Evolutionary conservation across 1,140 invertebrate genomes (phyloP).

Genomic region (Lethrus apterus): DNA sequence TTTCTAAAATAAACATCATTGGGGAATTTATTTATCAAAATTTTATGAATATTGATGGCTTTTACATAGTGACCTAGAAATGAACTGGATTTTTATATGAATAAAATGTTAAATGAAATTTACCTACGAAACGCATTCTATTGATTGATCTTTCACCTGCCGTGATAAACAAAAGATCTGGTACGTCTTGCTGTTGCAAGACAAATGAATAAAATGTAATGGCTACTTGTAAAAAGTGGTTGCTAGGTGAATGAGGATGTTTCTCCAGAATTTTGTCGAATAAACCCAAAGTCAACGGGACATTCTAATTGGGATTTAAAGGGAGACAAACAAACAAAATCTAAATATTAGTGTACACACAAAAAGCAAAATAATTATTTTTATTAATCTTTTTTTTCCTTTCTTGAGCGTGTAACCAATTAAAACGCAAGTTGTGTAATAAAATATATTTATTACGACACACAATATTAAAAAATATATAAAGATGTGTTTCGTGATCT

Average conservation of each 20-base stretch:
- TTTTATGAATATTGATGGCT: conserved; percentile 58
- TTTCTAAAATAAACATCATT: conserved; percentile 56
- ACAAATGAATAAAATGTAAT: conserved; percentile 56
- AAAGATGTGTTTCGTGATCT: too few relatives aligned
- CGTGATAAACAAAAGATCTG: conserved; percentile 53
- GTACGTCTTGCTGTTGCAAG: conserved; percentile 51
- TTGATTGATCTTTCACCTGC: conserved; percentile 62
- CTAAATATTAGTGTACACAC: too few relatives aligned
- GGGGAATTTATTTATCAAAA: conserved; percentile 63
- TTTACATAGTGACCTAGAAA: conserved; percentile 55
- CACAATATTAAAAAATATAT: too few relatives aligned
- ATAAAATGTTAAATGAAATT: conserved; percentile 24
- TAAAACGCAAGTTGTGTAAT: too few relatives aligned
- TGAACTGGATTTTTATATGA: too few relatives aligned
- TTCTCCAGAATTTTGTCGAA: conserved; percentile 48
- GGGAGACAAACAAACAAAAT: too few relatives aligned
- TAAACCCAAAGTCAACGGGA: conserved; percentile 41
- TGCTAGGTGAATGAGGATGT: conserved; percentile 59
- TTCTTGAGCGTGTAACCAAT: too few relatives aligned
- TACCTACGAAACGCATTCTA: conserved; percentile 72
- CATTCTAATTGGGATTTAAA: too few relatives aligned
- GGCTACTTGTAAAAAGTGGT: conserved; percentile 56
- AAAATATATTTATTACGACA: too few relatives aligned
- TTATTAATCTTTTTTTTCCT: too few relatives aligned
- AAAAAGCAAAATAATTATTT: too few relatives aligned